Base-by-base conservation (phyloP, 53 echinoderm and acorn worm species). In the Antedon mediterranea region DNA sequence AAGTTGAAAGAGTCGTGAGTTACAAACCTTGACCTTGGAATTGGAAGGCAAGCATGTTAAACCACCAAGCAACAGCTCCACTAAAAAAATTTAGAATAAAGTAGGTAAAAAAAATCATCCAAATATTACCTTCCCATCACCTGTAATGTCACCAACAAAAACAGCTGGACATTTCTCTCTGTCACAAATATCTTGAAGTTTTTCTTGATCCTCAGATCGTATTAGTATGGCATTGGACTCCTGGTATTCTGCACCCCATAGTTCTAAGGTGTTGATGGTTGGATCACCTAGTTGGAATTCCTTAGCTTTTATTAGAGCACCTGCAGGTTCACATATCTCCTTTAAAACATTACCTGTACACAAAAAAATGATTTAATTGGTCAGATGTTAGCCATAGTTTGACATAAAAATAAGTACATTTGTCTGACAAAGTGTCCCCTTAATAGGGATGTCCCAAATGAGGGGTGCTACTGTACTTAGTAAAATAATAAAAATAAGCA, bases 231-330 rank as follows among this genome's bases (percentile, higher is more conserved):
- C 97, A 34, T 95, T 95, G 74, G 85, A 87, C 82, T 95, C 97
- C 76, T 95, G 97, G 86, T 95, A 95, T 86, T 95, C 97, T 0
- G 97, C 97, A 33, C 97, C 97, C 97, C 97, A 95, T 15, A 95
- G 82, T 83, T 95, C 97, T 82, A 95, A 82, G 30, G 97, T 95
- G 42, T 93, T 95, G 76, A 95, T 89, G 80, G 97, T 95, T 26
- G 94, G 94, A 70, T 82, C 82, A 14, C 94, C 94, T 14, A 95
- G 88, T 43, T 95, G 92, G 71, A 95, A 95, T 71, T 92, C 97
- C 31, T 92, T 95, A 31, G 91, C 83, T 32, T 90, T 75, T 70
- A 95, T 95, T 31, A 95, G 82, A 72, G 97, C 97, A 28, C 97
- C 97, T 7, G 97, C 90, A 1, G 97, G 97, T 74, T 95, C 97